Evolutionary conservation across 2,113 vertebrate species (phyloP).

Genomic region (Chaetops frenatus): DNA sequence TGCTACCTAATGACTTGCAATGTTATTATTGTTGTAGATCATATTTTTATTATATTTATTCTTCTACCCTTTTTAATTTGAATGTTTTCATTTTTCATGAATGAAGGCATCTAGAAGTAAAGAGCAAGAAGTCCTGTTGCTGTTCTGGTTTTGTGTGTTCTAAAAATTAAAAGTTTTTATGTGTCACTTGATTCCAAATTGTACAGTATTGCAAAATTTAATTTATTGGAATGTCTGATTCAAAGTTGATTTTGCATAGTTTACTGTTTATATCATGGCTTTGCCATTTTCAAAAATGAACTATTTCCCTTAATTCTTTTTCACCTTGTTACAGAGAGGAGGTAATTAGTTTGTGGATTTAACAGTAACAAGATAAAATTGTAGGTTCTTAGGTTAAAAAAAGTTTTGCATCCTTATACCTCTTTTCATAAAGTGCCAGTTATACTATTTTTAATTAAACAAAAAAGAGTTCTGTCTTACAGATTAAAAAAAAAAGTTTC

Average conservation of each 20-base stretch:
- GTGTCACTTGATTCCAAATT: not conserved
- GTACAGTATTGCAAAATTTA: not conserved
- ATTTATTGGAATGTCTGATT: not conserved
- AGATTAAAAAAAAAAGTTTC: not conserved
- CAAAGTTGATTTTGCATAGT: not conserved
- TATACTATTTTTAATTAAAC: not conserved
- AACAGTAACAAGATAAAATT: not conserved
- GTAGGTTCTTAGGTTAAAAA: not conserved
- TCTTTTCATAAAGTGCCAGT: not conserved
- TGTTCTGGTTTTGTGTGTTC: not conserved
- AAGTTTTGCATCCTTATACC: not conserved
- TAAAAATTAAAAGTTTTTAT: not conserved
- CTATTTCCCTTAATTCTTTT: not conserved
- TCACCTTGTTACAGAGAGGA: not conserved
- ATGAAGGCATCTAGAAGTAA: not conserved
- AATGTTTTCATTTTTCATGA: not conserved
- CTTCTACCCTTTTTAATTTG: not conserved
- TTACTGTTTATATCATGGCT: not conserved
- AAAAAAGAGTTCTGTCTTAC: not conserved
- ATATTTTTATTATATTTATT: conserved; percentile 16
- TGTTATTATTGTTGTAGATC: conserved; percentile 18
- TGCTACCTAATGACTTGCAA: not conserved
- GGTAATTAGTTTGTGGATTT: not conserved
- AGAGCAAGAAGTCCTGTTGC: not conserved
- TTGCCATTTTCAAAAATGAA: not conserved